A percentile compares a stretch with the other conserved stretches of the same genome.
Evolutionary conservation across 2,888 invertebrate genomes (phyloP).

Genomic region (Oscheius sp.): DNA sequence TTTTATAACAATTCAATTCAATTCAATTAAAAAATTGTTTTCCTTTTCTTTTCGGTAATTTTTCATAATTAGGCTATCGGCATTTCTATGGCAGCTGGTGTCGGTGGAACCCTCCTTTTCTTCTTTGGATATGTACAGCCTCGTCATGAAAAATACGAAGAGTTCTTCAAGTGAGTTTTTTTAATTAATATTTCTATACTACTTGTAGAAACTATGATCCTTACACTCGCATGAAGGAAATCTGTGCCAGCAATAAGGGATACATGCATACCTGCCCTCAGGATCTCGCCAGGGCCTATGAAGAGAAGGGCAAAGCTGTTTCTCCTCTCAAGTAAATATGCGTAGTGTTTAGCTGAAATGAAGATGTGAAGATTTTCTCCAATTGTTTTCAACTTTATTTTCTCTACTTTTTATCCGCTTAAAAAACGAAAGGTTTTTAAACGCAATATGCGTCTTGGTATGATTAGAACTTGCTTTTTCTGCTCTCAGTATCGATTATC

Average conservation of each 20-base stretch:
- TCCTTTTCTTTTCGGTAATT: not conserved
- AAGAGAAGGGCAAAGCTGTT: slow-evolving; percentile 64
- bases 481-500: no score
- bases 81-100: slow-evolving; percentile 47
- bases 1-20: no score
- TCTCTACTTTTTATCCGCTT: no score
- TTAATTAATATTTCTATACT: not conserved
- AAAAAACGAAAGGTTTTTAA: no score
- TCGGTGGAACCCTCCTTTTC: slow-evolving; percentile 54
- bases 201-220: slow-evolving; percentile 63
- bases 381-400: not conserved
- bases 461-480: no score
- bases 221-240: slow-evolving; percentile 66
- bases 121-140: slow-evolving; percentile 64
- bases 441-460: no score
- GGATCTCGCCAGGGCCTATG: slow-evolving; percentile 63
- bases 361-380: slow-evolving; percentile 16
- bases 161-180: slow-evolving; percentile 59
- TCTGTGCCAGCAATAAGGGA: slow-evolving; percentile 63
- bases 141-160: slow-evolving; percentile 64
- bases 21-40: not conserved
- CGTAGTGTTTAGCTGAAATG: slow-evolving; percentile 17
- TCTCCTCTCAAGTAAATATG: slow-evolving; percentile 42
- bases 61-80: slow-evolving; percentile 40
- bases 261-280: slow-evolving; percentile 68